Evolutionary conservation across 2,113 vertebrate genomes (phyloP), one percentile per base, ranked within the genome.

Genomic region (Zingel zingel): DNA sequence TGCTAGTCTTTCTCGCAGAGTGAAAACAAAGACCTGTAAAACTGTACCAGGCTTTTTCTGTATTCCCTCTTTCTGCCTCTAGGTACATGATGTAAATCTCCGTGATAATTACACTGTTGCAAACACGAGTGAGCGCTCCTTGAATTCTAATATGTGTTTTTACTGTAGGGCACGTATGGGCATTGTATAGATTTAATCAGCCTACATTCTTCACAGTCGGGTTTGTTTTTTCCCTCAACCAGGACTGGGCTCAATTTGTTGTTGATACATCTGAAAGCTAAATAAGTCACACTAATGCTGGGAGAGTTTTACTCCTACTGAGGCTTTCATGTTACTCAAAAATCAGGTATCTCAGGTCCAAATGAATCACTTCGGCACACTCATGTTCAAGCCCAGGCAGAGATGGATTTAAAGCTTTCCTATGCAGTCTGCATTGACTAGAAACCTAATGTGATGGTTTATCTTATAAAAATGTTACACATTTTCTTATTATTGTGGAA

Each of bases 81-180:
- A 33, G 64, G 79, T 45, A 54, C 48, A 74, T 65, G 69, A 78
- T 63, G 50, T 51, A 81, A 84, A 74, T 81, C 33, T 80, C 81
- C 19, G 64, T 79, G 70, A 71, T 79, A 82, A 85, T 78, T 86
- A 36, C 72, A 18, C 2, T 1, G 2, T 23, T 79, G 58, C 59
- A 58, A 65, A 64, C 21, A 2, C 0, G 0, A 80, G 2, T 16
- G 19, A 82, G 1, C n/a, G 19, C 56, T 68, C 25, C 21, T 59
- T 84, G 33, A 83, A 87, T 90, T 80, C 27, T 77, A 68, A 84
- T 69, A 16, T 43, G 51, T 67, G 51, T 74, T 51, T 64, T 81
- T 18, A 58, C 69, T 33, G 2, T 36, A 33, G 30, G 54, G 25
- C 48, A 50, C 0, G 5, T 5, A 1, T 0, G 33, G 64, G 51